phyloP scores from a whole-genome alignment of 2,888 invertebrate genomes.

The Cataglyphis cursor region DNA sequence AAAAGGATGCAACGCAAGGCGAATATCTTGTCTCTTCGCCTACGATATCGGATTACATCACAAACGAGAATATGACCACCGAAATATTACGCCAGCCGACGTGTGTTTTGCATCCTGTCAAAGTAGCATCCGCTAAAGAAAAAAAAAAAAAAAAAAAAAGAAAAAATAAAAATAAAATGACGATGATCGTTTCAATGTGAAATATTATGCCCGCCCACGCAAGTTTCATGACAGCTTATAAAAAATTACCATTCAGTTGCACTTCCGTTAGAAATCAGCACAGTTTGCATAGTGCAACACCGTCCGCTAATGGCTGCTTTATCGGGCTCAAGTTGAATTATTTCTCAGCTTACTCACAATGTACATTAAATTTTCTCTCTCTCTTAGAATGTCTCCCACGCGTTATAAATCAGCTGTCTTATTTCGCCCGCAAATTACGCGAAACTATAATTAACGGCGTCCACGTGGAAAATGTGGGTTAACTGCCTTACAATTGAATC shows the following conservation, averaged over 20 bases:
- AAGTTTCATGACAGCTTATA: neutral
- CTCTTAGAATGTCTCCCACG: constrained; percentile 6
- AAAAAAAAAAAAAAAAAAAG: neutral
- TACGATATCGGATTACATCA: constrained; percentile 58
- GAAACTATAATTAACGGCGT: constrained; percentile 14
- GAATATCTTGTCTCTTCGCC: constrained; percentile 54
- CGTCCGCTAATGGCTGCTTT: neutral
- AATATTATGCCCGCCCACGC: constrained; percentile 1
- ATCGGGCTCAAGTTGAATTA: constrained; percentile 25
- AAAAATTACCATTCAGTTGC: neutral
- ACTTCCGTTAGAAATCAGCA: constrained; percentile 10
- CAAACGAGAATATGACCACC: constrained; percentile 10
- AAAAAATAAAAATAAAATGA: neutral
- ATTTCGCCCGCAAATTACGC: constrained; percentile 36
- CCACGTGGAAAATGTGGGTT: constrained; percentile 13
- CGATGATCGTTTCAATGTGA: constrained; percentile 23
- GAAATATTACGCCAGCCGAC: constrained; percentile 25
- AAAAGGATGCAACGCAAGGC: constrained; percentile 46
- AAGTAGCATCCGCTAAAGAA: neutral
- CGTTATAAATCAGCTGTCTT: constrained; percentile 43
- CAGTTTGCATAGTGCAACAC: neutral
- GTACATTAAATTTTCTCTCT: constrained; percentile 32
- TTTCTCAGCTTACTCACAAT: constrained; percentile 1
- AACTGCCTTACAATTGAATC: constrained; percentile 6
- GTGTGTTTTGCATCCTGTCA: neutral